Evolutionary conservation across 2,888 invertebrate genomes (phyloP).

Genomic region (Frankliniella intonsa): DNA sequence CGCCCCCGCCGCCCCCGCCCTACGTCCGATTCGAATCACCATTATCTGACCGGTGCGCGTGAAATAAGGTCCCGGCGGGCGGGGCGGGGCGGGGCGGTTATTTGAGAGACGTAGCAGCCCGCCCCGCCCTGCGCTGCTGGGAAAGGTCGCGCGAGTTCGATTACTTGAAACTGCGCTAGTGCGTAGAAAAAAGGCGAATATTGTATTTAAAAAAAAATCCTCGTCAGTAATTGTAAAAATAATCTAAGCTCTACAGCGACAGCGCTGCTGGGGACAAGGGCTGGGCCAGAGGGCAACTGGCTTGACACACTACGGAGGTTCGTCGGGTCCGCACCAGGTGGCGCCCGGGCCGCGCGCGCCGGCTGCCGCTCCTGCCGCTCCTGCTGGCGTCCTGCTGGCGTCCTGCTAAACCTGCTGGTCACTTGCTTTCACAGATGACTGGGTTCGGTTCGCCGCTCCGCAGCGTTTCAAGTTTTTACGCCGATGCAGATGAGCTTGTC

Average conservation of each 20-base stretch:
- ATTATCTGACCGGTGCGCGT: conserved; percentile 1
- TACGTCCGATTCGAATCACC: neutral
- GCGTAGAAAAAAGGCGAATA: no score
- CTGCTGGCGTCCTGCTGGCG: neutral
- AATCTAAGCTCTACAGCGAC: no score
- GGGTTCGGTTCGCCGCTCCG: no score
- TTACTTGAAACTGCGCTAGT: neutral
- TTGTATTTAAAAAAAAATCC: no score
- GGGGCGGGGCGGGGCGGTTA: neutral
- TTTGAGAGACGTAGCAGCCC: neutral
- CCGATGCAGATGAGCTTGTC: neutral
- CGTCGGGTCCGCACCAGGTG: neutral
- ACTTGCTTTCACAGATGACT: no score
- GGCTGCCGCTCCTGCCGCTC: neutral
- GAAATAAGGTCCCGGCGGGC: neutral
- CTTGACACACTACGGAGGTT: no score
- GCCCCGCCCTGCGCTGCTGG: neutral
- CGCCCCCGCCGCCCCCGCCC: neutral
- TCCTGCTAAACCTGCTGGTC: neutral
- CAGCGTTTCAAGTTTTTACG: neutral
- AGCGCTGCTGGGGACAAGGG: no score
- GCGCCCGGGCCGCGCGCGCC: neutral
- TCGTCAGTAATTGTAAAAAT: no score
- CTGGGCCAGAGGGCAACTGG: no score
- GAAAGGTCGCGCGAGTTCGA: neutral